Conservation (phyloP, 2,113 vertebrate genomes). For the Pitta sordida region DNA sequence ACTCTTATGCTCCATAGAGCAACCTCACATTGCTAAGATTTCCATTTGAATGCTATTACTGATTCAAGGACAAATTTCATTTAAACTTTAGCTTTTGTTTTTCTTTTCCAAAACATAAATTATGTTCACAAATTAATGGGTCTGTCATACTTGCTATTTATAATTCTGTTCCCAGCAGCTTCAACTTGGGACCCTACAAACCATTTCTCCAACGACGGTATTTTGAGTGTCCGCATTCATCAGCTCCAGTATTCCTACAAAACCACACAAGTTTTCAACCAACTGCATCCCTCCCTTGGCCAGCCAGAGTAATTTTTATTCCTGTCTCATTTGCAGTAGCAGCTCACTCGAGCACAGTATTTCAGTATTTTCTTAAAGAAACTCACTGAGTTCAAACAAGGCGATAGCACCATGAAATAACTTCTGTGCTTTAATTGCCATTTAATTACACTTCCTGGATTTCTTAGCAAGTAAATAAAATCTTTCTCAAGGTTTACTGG, state of each 20-base stretch:
- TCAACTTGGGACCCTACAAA: neutral
- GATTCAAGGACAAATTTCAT: conserved; percentile 69
- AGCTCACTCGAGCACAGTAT: conserved; percentile 53
- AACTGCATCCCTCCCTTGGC: conserved; percentile 30
- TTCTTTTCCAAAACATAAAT: conserved; percentile 45
- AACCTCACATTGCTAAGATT: conserved; percentile 76
- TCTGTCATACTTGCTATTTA: conserved; percentile 22
- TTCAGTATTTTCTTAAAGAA: conserved; percentile 59
- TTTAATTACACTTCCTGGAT: conserved; percentile 75
- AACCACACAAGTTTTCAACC: conserved; percentile 26
- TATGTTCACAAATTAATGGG: conserved; percentile 27
- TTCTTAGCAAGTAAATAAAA: conserved; percentile 48
- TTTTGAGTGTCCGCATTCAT: conserved; percentile 21
- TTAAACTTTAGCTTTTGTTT: conserved; percentile 53
- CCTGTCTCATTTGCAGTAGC: conserved; percentile 63
- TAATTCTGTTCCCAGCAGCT: conserved; percentile 3
- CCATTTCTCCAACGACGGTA: neutral
- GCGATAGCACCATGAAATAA: conserved; percentile 68
- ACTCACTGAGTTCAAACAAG: conserved; percentile 74
- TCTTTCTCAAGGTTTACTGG: neutral
- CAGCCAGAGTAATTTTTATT: conserved; percentile 58
- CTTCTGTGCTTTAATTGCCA: conserved; percentile 65
- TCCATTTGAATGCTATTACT: conserved; percentile 67
- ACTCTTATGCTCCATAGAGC: conserved; percentile 73
- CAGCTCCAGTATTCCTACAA: conserved; percentile 4